phyloP scores from a whole-genome alignment of 2,113 vertebrate genomes.

The Lycocorax pyrrhopterus region DNA sequence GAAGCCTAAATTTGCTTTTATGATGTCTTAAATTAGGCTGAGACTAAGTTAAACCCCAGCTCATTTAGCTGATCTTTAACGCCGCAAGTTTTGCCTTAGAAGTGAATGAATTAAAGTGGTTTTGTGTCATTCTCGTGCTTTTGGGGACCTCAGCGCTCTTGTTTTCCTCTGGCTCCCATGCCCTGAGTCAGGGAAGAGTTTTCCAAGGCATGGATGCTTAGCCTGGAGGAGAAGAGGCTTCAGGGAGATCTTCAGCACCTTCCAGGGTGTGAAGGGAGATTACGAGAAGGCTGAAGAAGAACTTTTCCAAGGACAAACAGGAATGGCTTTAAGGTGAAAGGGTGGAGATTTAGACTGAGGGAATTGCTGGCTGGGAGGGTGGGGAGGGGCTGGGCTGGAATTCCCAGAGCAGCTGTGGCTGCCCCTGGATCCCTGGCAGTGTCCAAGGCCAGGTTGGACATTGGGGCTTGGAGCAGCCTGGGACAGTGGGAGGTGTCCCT shows the following conservation, averaged over 20 bases:
- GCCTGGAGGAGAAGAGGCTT: background rate
- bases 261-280: background rate
- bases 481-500: accelerated
- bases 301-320: background rate
- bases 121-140: background rate
- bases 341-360: background rate
- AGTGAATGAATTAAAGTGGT: background rate
- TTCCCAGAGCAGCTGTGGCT: background rate
- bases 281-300: background rate
- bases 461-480: accelerated
- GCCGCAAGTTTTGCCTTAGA: background rate
- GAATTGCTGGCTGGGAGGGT: background rate
- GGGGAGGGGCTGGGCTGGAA: background rate
- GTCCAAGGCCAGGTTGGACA: background rate
- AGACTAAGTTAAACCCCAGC: background rate
- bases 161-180: background rate
- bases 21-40: background rate
- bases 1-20: background rate
- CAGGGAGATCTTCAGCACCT: background rate
- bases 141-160: background rate
- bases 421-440: background rate
- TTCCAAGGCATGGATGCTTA: background rate
- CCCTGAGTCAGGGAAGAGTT: background rate
- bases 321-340: background rate
- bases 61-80: background rate